phyloP scores from a whole-genome alignment of 2,113 vertebrate species.

The Neotoma lepida region DNA sequence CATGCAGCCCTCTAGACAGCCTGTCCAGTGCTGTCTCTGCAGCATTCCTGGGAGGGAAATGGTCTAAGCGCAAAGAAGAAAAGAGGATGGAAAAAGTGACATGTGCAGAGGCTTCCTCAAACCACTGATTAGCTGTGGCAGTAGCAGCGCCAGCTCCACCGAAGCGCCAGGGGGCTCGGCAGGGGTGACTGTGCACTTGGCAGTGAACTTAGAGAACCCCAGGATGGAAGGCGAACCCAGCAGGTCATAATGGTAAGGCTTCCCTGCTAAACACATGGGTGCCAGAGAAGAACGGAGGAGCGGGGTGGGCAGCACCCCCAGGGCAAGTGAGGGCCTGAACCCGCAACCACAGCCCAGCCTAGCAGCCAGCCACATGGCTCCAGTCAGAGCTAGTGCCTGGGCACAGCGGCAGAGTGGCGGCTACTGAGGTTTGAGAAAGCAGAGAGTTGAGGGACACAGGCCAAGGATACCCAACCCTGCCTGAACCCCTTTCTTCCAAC shows the following conservation, averaged over 20 bases:
- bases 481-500: slow-evolving; percentile 64
- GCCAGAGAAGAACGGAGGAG: neutral
- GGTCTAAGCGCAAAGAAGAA: slow-evolving; percentile 57
- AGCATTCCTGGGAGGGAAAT: slow-evolving; percentile 53
- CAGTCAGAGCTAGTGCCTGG: neutral
- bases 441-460: neutral
- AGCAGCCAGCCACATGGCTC: neutral
- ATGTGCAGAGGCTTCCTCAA: slow-evolving; percentile 75
- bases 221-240: neutral
- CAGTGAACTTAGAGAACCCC: slow-evolving; percentile 61
- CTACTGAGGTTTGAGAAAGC: slow-evolving; percentile 36
- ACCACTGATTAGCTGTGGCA: slow-evolving; percentile 67
- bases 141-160: slow-evolving; percentile 40
- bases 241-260: neutral
- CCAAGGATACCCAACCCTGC: slow-evolving; percentile 51
- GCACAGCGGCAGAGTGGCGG: neutral
- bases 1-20: neutral
- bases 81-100: slow-evolving; percentile 79
- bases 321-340: neutral
- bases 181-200: neutral
- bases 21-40: neutral
- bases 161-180: slow-evolving; percentile 27
- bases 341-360: neutral
- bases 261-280: neutral
- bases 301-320: neutral